phyloP scores from a whole-genome alignment of 2,888 invertebrate species.

The Frankliniella intonsa region DNA sequence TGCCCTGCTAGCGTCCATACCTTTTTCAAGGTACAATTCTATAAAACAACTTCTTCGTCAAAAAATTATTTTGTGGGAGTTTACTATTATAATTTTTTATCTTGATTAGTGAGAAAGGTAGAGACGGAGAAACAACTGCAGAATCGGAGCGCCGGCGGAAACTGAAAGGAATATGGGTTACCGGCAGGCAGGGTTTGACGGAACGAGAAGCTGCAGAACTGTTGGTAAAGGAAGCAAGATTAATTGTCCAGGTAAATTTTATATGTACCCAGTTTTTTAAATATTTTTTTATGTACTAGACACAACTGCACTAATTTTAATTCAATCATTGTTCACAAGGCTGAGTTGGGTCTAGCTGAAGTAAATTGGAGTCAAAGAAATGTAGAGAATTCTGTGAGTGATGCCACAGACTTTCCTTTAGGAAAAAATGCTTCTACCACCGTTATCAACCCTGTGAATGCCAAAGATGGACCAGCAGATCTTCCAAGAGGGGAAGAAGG shows the following conservation, averaged over 20 bases:
- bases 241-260: conserved; percentile 51
- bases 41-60: background rate
- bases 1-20: conserved; percentile 68
- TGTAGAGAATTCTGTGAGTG: no score
- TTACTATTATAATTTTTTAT: conserved; percentile 29
- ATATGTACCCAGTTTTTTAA: conserved; percentile 43
- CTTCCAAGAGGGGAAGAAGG: no score
- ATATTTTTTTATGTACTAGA: no score
- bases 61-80: background rate
- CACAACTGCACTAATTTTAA: background rate
- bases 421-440: background rate
- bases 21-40: conserved; percentile 68
- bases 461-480: no score
- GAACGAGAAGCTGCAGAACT: conserved; percentile 74
- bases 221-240: conserved; percentile 73
- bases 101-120: conserved; percentile 58
- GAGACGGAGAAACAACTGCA: conserved; percentile 62
- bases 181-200: conserved; percentile 73
- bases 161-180: conserved; percentile 68
- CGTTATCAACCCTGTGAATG: background rate
- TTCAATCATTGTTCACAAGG: conserved; percentile 47
- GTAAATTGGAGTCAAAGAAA: conserved; percentile 59
- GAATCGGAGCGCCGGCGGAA: conserved; percentile 63
- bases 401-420: no score
- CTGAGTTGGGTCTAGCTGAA: conserved; percentile 67